phyloP scores from a whole-genome alignment of 2,797 vertebrate species.

The Paramormyrops hopkinsi region DNA sequence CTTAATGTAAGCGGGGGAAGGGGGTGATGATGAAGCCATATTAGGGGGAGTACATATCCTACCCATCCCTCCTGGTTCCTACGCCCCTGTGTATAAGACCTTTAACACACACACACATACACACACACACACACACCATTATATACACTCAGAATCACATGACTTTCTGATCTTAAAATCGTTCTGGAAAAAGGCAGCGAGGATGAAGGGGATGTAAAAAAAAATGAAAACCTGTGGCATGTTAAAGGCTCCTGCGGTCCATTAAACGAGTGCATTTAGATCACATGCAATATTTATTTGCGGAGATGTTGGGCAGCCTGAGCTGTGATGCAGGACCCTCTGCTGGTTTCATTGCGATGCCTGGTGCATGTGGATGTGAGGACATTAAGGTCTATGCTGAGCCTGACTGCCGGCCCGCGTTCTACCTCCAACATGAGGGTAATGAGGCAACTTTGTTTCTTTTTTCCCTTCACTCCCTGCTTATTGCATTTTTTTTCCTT shows the following conservation, averaged over 20 bases:
- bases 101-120: background rate
- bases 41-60: background rate
- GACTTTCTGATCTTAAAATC: background rate
- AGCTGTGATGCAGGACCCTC: background rate
- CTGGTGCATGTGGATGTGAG: background rate
- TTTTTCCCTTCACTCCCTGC: background rate
- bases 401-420: background rate
- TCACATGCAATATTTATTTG: background rate
- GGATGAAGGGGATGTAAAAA: background rate
- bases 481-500: background rate
- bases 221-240: background rate
- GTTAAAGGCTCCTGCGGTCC: background rate
- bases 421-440: background rate
- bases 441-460: background rate
- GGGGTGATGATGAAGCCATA: background rate
- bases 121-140: background rate
- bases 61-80: background rate
- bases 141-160: background rate
- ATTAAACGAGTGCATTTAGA: background rate
- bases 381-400: background rate
- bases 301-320: background rate
- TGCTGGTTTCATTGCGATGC: background rate
- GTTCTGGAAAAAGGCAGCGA: background rate
- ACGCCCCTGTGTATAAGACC: background rate
- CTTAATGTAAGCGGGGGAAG: background rate